Base-by-base conservation (phyloP, 2,888 invertebrate species). In the Pristionchus entomophagus region DNA sequence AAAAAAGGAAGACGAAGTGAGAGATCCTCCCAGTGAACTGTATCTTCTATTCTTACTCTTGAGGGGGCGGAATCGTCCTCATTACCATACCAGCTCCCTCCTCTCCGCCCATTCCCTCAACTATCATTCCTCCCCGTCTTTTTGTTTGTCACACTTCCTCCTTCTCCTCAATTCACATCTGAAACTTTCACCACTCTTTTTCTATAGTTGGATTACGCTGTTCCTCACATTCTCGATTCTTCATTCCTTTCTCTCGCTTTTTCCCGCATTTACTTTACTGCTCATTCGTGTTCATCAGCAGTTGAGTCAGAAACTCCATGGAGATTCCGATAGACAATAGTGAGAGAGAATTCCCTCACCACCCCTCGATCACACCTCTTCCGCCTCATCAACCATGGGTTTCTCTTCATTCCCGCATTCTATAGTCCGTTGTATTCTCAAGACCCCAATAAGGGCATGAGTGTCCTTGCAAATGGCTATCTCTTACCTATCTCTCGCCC, bases 131-230 rank as follows among this genome's bases (percentile, higher is more conserved):
- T 80, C 51, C 35, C 51, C 78, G 35, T 51, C 49, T 80, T 80
- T 49, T 80, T 80, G 78, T 80, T 80, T 80, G 78, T 80, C 78
- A 49, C 78, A 80, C 78, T 49, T n/a, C n/a, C n/a, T n/a, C n/a
- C 22, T 49, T 12, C 45, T 80, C 32, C 78, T 80, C 78, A 80
- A 80, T 80, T 80, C 78, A 80, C 51, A 80, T 80, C 51, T 49
- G 29, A 80, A 80, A 49, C 51, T 51, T 80, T 80, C 78, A 41
- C 78, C 78, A 32, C 49, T 51, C 29, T 35, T 35, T n/a, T 80
- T 35, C 51, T 49, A 80, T 80, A 49, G 49, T 51, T 80, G 51
- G 49, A 49, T 51, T 80, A 80, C 51, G 51, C 49, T 51, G 32
- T 29, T 35, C 22, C 51, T 35, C 51, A n/a, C 51, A 49, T 32